Evolutionary conservation across 2,113 vertebrate species (phyloP).

Genomic region (Ictidomys tridecemlineatus): DNA sequence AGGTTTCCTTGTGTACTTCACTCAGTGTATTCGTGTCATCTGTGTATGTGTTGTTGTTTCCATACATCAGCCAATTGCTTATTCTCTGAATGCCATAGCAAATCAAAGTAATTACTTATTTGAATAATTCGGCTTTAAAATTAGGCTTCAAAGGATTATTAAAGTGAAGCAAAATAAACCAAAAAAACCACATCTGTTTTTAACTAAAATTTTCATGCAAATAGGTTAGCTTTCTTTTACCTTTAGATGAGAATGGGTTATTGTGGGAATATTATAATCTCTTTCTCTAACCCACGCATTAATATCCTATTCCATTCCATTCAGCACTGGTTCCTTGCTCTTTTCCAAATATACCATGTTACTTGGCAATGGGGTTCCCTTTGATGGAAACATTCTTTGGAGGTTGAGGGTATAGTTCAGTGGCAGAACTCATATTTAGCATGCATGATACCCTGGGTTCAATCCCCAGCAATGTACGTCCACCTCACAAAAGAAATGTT

Average conservation of each 20-base stretch:
- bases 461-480: background rate
- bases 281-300: background rate
- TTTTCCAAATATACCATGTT: background rate
- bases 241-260: constrained; percentile 35
- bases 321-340: background rate
- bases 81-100: background rate
- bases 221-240: background rate
- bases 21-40: background rate
- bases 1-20: background rate
- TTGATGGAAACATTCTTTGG: background rate
- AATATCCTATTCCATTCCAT: background rate
- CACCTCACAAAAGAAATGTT: background rate
- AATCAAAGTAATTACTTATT: background rate
- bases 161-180: background rate
- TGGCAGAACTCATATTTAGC: background rate
- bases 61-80: background rate
- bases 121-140: constrained; percentile 26
- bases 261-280: constrained; percentile 24
- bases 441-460: background rate
- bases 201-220: background rate
- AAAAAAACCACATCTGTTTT: background rate
- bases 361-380: background rate
- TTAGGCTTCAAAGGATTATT: constrained; percentile 13
- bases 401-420: background rate
- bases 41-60: background rate